Evolutionary conservation across 2,797 vertebrate genomes (phyloP), one percentile per base, ranked within the genome.

Genomic region (Phalloptychus januarius): DNA sequence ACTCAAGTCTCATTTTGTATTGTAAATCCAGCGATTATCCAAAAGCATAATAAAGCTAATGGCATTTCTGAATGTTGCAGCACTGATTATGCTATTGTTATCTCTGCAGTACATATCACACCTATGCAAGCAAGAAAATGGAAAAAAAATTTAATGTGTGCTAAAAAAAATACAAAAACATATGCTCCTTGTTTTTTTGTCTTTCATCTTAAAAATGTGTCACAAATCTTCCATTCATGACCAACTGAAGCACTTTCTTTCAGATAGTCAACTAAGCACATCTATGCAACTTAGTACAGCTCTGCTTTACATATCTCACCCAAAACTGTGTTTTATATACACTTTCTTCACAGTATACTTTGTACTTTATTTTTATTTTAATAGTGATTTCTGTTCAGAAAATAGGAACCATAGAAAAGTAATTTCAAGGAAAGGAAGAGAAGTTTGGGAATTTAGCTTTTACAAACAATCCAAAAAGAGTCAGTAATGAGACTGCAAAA

Each of bases 401-500:
- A 67, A 40, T 28, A 7, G 18, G 4, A 69, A 20, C 23, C 25
- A 42, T 40, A 1, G 20, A 2, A 11, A 69, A 20, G 12, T 15
- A 6, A 44, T 70, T 42, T 70, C 6, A 28, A 70, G 15, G 11
- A 69, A 69, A 42, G 20, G 42, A 44, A 69, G 42, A 38, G 23
- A 36, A 20, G 18, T 25, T 67, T 44, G 11, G 44, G 38, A 69
- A 23, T 16, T 63, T 33, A 40, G 63, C 38, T 7, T 69, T 44
- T 70, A 44, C 25, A n/a, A 40, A 67, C 20, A 67, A 10, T 40
- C 36, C 58, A 38, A 50, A 50, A 20, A 15, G 38, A n/a, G 40
- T 28, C 67, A 70, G 40, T 44, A 70, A 70, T 73, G 23, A 79
- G 50, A 79, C 78, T 18, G 7, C 72, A 80, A 52, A 1, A 38